Base-by-base conservation (phyloP, 2,113 vertebrate species). In the Bambusicola thoracicus region DNA sequence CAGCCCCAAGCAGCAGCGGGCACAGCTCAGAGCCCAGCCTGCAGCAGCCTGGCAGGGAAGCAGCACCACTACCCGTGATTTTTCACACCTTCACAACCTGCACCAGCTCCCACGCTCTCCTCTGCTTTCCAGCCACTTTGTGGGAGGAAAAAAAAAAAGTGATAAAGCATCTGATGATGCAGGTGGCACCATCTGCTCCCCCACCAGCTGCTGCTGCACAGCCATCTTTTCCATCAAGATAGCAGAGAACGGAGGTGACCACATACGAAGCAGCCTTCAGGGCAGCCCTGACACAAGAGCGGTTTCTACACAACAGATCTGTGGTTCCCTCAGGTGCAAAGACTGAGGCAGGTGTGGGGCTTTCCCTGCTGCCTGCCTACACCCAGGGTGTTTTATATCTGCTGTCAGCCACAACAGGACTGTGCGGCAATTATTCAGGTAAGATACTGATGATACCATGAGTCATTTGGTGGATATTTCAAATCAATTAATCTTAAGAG, bases 171-270 rank as follows among this genome's bases (percentile, higher is more conserved):
- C 91, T 94, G 96, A 97, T 80, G 91, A 93, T 91, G 63, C 94
- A 97, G 95, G 87, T 79, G 69, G 82, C 74, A 93, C 96, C 97
- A 98, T 95, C 96, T 97, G 97, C 94, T 97, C 69, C 74, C 88
- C 93, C 79, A 58, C 51, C 75, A 93, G 87, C 90, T 97, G 93
- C 92, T 96, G 78, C 69, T 91, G 70, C 27, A 53, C 51, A 68
- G 65, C 46, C 85, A 88, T 5, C 20, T 40, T 83, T 75, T 62
- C 68, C 53, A 38, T 22, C 73, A 81, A 68, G n/a, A 81, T 92
- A 46, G 83, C 72, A 84, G 85, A 90, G 79, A 92, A 38, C 24
- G 51, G 89, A 88, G 40, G 76, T 91, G 85, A 78, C 91, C 89
- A 95, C 4, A 1, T 5, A 61, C 24, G 30, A 61, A 72, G 58